Base-by-base conservation (phyloP, 1,140 invertebrate genomes). In the Microplitis demolitor region DNA sequence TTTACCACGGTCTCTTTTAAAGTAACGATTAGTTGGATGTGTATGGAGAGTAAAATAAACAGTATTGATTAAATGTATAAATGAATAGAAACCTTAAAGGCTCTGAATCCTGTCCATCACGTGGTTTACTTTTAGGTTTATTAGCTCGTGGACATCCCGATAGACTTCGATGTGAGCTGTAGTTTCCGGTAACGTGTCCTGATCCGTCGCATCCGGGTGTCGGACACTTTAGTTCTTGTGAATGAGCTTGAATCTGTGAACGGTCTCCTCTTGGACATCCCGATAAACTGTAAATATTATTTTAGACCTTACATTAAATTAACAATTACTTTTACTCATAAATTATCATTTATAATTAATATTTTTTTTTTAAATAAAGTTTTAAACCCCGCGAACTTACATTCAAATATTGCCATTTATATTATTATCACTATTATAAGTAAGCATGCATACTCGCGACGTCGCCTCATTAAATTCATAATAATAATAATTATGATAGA, bases 131-230 rank as follows among this genome's bases (percentile, higher is more conserved):
- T 85, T 96, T 96, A 6, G 95, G 95, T 80, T 96, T 97, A 85
- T 96, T 96, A 76, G 95, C 95, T 76, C 94, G 88, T 66, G 94
- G 94, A 88, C 94, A 95, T 6, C 94, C 94, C 6, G 94, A 95
- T 51, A 96, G 87, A 84, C 93, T 96, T 79, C 94, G 90, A 85
- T 96, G 94, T 53, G 94, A 94, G 37, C 93, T 92, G 85, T 95
- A 96, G 88, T 95, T 95, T 74, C 94, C 94, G 16, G 94, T 95
- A 35, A 95, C 90, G 85, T 96, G 94, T 72, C 95, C 95, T 3
- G 93, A 94, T 60, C 95, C 95, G 85, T 96, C 94, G 86, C 95
- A 97, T 34, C 94, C 94, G n/a, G 95, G 93, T 13, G 95, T 96
- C 2, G 96, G 96, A 86, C 96, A 98, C 87, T 96, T 95, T 56